These are phyloP conservation scores for Lethenteron camtschaticum DNA, from an alignment of 2,113 vertebrate genomes.

Conservation along the genomic window DNA sequence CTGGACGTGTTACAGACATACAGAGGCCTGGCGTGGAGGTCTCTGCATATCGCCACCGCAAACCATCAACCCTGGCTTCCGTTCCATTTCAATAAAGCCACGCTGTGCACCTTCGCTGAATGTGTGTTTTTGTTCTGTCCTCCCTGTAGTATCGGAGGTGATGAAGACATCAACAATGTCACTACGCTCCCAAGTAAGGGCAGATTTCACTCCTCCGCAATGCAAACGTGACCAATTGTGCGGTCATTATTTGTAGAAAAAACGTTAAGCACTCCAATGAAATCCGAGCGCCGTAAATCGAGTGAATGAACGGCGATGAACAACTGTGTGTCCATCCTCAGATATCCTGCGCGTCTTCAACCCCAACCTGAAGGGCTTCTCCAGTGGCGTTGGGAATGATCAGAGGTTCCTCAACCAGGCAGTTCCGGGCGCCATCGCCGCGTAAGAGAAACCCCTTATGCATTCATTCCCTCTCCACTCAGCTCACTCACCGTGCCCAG, in stretches of 20 bases:
- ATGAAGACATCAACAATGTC: conserved; percentile 36
- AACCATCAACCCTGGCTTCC: no score
- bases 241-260: neutral
- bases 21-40: conserved; percentile 73
- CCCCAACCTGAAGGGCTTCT: conserved; percentile 40
- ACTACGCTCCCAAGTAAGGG: conserved; percentile 72
- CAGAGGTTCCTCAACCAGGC: conserved; percentile 49
- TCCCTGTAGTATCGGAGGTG: conserved; percentile 49
- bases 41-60: conserved; percentile 9
- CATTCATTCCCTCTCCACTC: no score
- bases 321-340: conserved; percentile 17
- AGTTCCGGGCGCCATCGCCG: conserved; percentile 26
- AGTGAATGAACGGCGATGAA: neutral
- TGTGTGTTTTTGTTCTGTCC: conserved; percentile 13
- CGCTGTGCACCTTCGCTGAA: conserved; percentile 6
- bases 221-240: neutral
- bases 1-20: conserved; percentile 21
- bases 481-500: no score
- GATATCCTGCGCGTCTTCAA: conserved; percentile 78
- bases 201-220: neutral
- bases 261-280: neutral
- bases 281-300: neutral
- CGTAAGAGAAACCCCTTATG: conserved; percentile 23
- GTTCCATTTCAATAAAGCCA: conserved; percentile 6
- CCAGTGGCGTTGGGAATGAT: conserved; percentile 21